phyloP scores from a whole-genome alignment of 2,113 vertebrate species.

The Regulus satrapa region DNA sequence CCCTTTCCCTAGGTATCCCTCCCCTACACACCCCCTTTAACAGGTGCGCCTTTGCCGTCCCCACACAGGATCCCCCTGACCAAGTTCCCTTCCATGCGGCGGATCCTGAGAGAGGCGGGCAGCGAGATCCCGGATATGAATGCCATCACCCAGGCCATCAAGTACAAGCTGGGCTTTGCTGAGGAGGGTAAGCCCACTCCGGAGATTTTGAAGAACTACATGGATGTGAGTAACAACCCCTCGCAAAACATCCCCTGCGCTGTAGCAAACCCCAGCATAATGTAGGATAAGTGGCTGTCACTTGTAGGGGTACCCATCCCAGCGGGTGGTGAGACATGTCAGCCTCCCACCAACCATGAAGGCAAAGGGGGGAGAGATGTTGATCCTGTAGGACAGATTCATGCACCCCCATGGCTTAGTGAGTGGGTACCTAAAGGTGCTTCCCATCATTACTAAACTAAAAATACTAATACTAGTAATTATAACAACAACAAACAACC shows the following conservation, averaged over 20 bases:
- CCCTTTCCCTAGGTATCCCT: rapidly evolving
- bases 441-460: neutral
- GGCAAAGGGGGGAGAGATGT: neutral
- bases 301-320: neutral
- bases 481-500: neutral
- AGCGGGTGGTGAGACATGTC: no score
- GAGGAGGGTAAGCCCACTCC: constrained; percentile 74
- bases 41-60: neutral
- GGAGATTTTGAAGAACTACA: constrained; percentile 86
- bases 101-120: constrained; percentile 75
- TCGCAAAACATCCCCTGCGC: rapidly evolving
- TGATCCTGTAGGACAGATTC: neutral
- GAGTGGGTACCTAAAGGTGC: neutral
- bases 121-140: constrained; percentile 67
- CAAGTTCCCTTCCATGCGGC: constrained; percentile 85
- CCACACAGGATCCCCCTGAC: constrained; percentile 80
- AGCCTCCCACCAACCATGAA: neutral
- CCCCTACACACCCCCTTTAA: neutral
- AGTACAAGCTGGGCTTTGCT: constrained; percentile 80
- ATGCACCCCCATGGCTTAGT: neutral
- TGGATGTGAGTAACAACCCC: constrained; percentile 79
- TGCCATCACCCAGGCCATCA: constrained; percentile 48
- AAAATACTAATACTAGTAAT: neutral
- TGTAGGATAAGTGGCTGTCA: rapidly evolving
- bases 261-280: rapidly evolving